Base-by-base conservation (phyloP, 2,113 vertebrate species). In the Protomyctophum bolini region DNA sequence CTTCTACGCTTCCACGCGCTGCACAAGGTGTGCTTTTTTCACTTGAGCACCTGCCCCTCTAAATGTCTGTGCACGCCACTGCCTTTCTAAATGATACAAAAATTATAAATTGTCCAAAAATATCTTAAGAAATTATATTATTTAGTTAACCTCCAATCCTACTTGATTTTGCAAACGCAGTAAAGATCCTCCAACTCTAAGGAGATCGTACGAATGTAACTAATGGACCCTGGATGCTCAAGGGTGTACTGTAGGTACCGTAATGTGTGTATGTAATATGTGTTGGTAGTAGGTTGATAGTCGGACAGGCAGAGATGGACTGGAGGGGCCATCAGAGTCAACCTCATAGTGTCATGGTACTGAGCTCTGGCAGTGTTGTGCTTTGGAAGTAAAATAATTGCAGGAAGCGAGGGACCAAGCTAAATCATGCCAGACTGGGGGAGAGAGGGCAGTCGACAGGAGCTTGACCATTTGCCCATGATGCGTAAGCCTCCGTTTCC, bases 321-420 rank as follows among this genome's bases (percentile, higher is more conserved):
- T 29, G 58, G 60, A 75, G 76, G 73, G 84, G 83, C 83, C 85
- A 84, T 88, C 84, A 86, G 85, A 75, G 86, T 63, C 70, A 86
- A 79, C 71, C 68, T 72, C 84, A 60, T 68, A 52, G 79, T 83
- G 89, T 89, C 87, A 85, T 73, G 90, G 88, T 73, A 11, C 50
- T 78, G n/a, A 47, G 63, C 81, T 86, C 70, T 51, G 62, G 78
- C 67, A 58, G 57, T 83, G 88, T 82, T 91, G 88, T 91, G 88
- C 88, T 83, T 83, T 56, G 78, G 87, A 93, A 93, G 86, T 82
- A 73, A 4, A 92, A 94, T 90, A 92, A 91, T 92, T 87, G 84
- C 89, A 87, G 89, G 88, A 93, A 92, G 87, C 70, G 14, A 79
- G 83, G 64, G 71, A 89, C 88, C 77, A 81, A 8, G 81, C 84